Evolutionary conservation across 2,888 invertebrate genomes (phyloP), one percentile per base, ranked within the genome.

Genomic region (Belgica antarctica): DNA sequence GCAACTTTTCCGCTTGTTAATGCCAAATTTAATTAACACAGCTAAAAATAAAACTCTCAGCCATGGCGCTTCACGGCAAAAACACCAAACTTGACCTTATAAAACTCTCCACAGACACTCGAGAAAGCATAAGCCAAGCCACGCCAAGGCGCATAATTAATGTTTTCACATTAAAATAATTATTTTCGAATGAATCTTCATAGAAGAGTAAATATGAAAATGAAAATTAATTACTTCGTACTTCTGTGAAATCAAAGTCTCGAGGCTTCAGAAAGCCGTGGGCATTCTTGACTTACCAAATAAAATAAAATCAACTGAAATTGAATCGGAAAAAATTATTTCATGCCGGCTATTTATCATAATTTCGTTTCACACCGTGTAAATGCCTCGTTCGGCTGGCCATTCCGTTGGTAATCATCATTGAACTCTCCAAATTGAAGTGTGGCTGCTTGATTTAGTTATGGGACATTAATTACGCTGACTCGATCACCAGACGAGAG

Each of bases 311-410:
- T 52, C 59, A 25, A 3, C 27, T 59, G 25, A 59, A 8, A 46
- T 15, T 7, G 25, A 41, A 25, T 17, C n/a, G n/a, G n/a, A 2
- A 65, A 41, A 65, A 65, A n/a, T 65, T 47, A 47, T 65, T 65
- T 22, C 57, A 52, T 31, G 68, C 25, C 70, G 25, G 70, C 70
- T 27, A 70, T 70, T 70, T 70, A 70, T 70, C 70, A 70, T 61
- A 70, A 70, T 70, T 70, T 70, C 61, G 70, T 70, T 70, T 70
- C 70, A 70, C 61, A 70, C 70, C 70, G 61, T 70, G 70, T 68
- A 68, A 68, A 68, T 57, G 68, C 34, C 68, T 66, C 57, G 27
- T 46, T 59, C 59, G 15, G 59, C 2, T 22, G 2, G 41, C 19
- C 4, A 52, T 10, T 8, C n/a, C 59, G n/a, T 4, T 19, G 59